Base-by-base conservation (phyloP, 2,888 invertebrate genomes). In the Sipha maydis region DNA sequence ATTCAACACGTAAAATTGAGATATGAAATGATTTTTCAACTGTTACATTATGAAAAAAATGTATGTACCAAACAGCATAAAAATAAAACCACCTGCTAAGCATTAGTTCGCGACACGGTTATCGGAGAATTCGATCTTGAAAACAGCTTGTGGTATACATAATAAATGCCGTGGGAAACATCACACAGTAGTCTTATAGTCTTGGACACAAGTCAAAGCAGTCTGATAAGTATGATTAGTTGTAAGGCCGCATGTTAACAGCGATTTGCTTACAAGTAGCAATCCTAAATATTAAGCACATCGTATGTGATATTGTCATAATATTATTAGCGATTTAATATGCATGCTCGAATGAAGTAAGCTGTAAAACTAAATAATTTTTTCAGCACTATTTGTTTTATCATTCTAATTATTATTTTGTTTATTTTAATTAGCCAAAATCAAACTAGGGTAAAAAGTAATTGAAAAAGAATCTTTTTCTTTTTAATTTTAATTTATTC, bases 131-230 rank as follows among this genome's bases (percentile, higher is more conserved):
- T 80, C 21, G 82, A 88, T 88, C 82, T 88, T 31, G 82, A 82
- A 86, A 80, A 88, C 88, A 88, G 79, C 88, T 88, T 73, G 79
- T 80, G 80, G 80, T 75, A 86, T 73, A 82, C 75, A 73, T 73
- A 82, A 82, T 88, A 82, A 82, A 88, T 88, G 88, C 88, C 88
- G 88, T 88, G 88, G 80, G 88, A 88, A 85, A 88, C 88, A 88
- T 75, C 31, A 67, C 82, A 88, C 88, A 75, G 88, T 88, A 88
- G 88, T 88, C 82, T 38, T 21, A 34, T 34, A 31, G 77, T 85
- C 85, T 69, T 78, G 80, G 80, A 80, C 73, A 76, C 48, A 82
- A 80, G 61, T 75, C 80, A 88, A 82, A 88, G 88, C 41, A 75
- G 75, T 80, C 61, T 88, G 88, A 80, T 82, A 82, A 71, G 88